phyloP scores from a whole-genome alignment of 2,888 invertebrate genomes.

The Cremastobaeus sp. region DNA sequence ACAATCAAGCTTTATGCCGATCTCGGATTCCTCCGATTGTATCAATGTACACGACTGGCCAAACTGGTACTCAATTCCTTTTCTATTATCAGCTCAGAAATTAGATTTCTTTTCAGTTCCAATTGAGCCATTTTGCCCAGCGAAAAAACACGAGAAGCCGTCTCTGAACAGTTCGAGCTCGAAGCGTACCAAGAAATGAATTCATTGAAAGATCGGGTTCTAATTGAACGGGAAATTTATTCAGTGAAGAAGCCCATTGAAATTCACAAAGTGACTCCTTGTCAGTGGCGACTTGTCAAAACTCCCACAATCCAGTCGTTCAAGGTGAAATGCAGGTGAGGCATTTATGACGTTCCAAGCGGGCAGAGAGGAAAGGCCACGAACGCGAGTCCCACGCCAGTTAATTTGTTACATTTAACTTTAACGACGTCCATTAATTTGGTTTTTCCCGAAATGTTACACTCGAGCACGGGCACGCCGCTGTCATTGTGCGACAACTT shows the following conservation, averaged over 20 bases:
- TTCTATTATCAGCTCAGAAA: conserved; percentile 3
- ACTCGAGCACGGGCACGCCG: not conserved
- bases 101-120: no score
- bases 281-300: conserved; percentile 18
- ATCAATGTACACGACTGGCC: conserved; percentile 11
- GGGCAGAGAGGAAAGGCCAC: not conserved
- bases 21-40: conserved; percentile 46
- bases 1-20: conserved; percentile 37
- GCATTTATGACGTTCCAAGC: conserved; percentile 6
- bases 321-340: conserved; percentile 21
- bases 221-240: no score
- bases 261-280: conserved; percentile 7
- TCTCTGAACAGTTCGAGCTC: no score
- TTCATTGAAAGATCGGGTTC: not conserved
- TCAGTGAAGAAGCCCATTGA: not conserved
- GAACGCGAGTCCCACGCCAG: not conserved
- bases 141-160: no score
- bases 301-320: conserved; percentile 4
- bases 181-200: no score
- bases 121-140: no score
- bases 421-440: conserved; percentile 17
- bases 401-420: conserved; percentile 20
- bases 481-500: not conserved
- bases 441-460: conserved; percentile 18
- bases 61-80: conserved; percentile 22